Evolutionary conservation across 2,113 vertebrate species (phyloP), one percentile per base, ranked within the genome.

Genomic region (Chitala chitala): DNA sequence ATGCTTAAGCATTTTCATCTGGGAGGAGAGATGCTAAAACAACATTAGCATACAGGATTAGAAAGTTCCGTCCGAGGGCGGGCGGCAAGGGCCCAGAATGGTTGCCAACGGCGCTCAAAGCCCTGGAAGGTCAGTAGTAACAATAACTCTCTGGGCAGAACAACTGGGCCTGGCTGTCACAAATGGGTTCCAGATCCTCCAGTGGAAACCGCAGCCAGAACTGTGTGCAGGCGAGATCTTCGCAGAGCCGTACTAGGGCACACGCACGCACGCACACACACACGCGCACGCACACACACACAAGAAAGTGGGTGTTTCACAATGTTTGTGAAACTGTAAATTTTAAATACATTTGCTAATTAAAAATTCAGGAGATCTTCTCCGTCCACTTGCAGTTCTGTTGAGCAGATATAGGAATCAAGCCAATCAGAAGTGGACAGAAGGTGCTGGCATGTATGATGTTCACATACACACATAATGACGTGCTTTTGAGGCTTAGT

Each of bases 151-250:
- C 56, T 86, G 85, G 77, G 77, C 82, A 84, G 82, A 77, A 84
- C 79, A 86, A 84, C 80, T 84, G 81, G 81, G 86, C 79, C 65
- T 66, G 73, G 78, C 83, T 77, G 81, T 87, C 81, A 78, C 80
- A 91, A 91, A 92, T 91, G 90, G 86, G 86, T 92, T 90, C 90
- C 90, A 92, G 88, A 89, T 83, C 82, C 78, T 79, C 79, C 84
- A 79, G 76, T 84, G 79, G 81, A 71, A 88, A 84, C 89, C 89
- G 89, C 90, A 89, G 85, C 79, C 81, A 82, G 87, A 90, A 89
- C 89, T 85, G 87, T 84, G 79, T 84, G 81, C 88, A 89, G 87
- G 81, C 86, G 86, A 80, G 75, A 80, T 88, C 89, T 85, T 71
- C 85, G 78, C 78, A 77, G 81, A 88, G 88, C 87, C 81, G 80